Percentiles rank a stretch among this genome's conserved stretches.
phyloP scores from a whole-genome alignment of 2,888 invertebrate genomes.

The Clivina fossor region DNA sequence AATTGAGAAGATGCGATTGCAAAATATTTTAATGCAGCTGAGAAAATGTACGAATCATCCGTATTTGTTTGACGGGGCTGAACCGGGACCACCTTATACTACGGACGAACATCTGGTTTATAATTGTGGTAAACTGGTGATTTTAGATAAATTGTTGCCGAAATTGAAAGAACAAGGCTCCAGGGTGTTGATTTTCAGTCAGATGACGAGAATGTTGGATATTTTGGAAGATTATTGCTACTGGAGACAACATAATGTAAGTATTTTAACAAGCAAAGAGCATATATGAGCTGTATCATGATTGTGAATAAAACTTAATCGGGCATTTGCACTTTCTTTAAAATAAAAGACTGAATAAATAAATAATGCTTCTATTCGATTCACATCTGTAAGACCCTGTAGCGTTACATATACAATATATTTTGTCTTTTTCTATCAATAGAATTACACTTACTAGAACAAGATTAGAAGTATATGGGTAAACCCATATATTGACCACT shows the following conservation, averaged over 20 bases:
- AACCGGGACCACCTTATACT: conserved; percentile 97
- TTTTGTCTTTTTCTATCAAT: too few relatives aligned
- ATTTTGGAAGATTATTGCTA: conserved; percentile 95
- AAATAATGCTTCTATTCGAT: too few relatives aligned
- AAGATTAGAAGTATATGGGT: too few relatives aligned
- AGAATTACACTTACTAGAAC: too few relatives aligned
- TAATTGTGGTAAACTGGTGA: conserved; percentile 95
- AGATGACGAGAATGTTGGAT: conserved; percentile 96
- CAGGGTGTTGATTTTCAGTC: conserved; percentile 91
- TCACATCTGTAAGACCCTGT: too few relatives aligned
- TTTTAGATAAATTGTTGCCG: conserved; percentile 92
- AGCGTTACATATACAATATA: too few relatives aligned
- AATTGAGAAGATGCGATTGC: conserved; percentile 94
- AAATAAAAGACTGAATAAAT: too few relatives aligned
- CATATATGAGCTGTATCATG: too few relatives aligned
- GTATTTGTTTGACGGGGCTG: conserved; percentile 98
- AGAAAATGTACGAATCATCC: conserved; percentile 99
- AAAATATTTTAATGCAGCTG: conserved; percentile 99
- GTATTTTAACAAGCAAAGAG: too few relatives aligned
- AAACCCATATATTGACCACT: too few relatives aligned
- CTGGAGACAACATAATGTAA: conserved; percentile 75
- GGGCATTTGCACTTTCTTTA: too few relatives aligned
- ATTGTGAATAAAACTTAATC: too few relatives aligned
- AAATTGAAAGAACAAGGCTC: conserved; percentile 89
- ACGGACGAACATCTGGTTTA: conserved; percentile 93